Conservation (phyloP, 2,888 invertebrate species). For the Orchesella flavescens region DNA sequence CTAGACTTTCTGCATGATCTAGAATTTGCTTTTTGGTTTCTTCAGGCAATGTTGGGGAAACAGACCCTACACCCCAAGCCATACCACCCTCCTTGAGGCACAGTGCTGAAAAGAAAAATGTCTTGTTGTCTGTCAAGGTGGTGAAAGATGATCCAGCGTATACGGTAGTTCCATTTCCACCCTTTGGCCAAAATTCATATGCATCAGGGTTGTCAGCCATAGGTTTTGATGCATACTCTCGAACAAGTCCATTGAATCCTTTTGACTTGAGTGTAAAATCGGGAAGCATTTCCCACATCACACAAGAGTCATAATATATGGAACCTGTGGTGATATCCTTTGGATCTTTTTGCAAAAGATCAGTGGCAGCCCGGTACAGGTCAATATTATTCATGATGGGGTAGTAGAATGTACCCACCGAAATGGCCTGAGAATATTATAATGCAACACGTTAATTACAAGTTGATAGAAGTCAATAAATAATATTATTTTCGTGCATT, state of each 20-base stretch:
- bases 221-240: conserved; percentile 11
- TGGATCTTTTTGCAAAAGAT: neutral
- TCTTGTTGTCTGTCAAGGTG: conserved; percentile 48
- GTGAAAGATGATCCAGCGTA: conserved; percentile 25
- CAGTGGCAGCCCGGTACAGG: conserved; percentile 17
- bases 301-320: conserved; percentile 20
- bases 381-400: conserved; percentile 31
- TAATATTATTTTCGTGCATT: no score
- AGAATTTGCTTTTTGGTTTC: conserved; percentile 14
- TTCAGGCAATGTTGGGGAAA: neutral
- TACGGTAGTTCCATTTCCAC: neutral
- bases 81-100: conserved; percentile 28
- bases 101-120: conserved; percentile 25
- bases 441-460: neutral
- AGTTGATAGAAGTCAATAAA: no score
- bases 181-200: conserved; percentile 13
- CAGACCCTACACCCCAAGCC: conserved; percentile 33
- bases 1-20: conserved; percentile 27
- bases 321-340: neutral
- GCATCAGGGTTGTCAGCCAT: conserved; percentile 12
- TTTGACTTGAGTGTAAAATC: conserved; percentile 20
- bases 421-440: neutral
- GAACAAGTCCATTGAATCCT: conserved; percentile 15
- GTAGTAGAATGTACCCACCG: conserved; percentile 14
- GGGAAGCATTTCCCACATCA: conserved; percentile 16